Evolutionary conservation across 2,113 vertebrate genomes (phyloP).

Genomic region (Mustela nigripes): DNA sequence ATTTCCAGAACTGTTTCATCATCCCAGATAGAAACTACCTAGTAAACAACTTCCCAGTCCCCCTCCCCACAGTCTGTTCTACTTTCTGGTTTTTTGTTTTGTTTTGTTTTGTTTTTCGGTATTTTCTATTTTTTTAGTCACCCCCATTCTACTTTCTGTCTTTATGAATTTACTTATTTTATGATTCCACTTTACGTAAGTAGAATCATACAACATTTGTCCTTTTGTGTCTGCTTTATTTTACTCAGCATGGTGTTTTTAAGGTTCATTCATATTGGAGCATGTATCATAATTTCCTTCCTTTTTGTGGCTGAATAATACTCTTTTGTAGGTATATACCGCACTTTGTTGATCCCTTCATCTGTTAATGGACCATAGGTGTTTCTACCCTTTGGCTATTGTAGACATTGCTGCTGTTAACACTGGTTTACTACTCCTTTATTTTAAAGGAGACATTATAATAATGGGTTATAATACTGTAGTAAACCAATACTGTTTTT

Average conservation of each 20-base stretch:
- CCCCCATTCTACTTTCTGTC: not conserved
- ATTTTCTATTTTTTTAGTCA: not conserved
- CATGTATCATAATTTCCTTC: not conserved
- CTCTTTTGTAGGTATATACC: not conserved
- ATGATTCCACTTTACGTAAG: not conserved
- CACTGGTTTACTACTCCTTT: not conserved
- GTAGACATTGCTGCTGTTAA: not conserved
- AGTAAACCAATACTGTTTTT: not conserved
- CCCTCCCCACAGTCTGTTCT: not conserved
- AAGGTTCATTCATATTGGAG: not conserved
- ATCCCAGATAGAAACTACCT: not conserved
- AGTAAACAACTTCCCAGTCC: not conserved
- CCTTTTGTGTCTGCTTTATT: not conserved
- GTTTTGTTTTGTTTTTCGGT: not conserved
- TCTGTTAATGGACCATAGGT: not conserved
- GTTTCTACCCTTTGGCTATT: not conserved
- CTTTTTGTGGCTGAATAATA: not conserved
- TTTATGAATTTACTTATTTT: not conserved
- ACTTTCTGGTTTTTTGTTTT: not conserved
- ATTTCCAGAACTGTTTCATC: not conserved
- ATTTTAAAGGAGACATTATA: slow-evolving; percentile 29
- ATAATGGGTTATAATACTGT: not conserved
- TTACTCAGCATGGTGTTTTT: not conserved
- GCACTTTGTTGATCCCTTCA: not conserved
- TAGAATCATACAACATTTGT: not conserved